phyloP scores from a whole-genome alignment of 2,888 invertebrate species.

The Ypsolopha scabrella region DNA sequence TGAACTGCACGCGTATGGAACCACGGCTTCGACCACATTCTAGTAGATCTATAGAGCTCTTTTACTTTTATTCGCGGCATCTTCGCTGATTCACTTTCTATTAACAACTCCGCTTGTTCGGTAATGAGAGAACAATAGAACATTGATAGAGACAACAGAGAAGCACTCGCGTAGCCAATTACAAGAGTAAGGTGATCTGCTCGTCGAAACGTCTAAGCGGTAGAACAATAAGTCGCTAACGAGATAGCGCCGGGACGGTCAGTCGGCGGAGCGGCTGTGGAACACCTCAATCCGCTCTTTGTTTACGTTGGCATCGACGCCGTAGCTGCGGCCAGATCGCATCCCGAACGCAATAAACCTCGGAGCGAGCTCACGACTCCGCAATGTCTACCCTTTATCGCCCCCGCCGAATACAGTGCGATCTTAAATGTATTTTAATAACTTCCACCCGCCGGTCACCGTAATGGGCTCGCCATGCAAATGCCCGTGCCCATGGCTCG shows the following conservation, averaged over 20 bases:
- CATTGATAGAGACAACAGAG: conserved; percentile 16
- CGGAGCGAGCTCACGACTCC: conserved; percentile 56
- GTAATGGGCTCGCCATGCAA: conserved; percentile 62
- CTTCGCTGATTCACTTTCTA: conserved; percentile 10
- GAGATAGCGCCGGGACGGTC: conserved; percentile 34
- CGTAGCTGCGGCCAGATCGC: conserved; percentile 39
- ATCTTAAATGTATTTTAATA: conserved; percentile 66
- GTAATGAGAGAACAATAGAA: conserved; percentile 9
- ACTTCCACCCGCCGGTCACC: conserved; percentile 51
- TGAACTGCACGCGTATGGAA: conserved; percentile 22
- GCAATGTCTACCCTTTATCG: conserved; percentile 59
- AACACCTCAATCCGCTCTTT: conserved; percentile 55
- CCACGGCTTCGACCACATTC: conserved; percentile 10
- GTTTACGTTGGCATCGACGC: conserved; percentile 45
- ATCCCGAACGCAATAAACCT: conserved; percentile 62
- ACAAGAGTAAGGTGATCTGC: conserved; percentile 17
- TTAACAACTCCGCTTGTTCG: not conserved
- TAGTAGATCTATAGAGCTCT: not conserved
- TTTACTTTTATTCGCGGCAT: conserved; percentile 5
- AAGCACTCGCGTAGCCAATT: conserved; percentile 21
- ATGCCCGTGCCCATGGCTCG: conserved; percentile 37
- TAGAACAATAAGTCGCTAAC: conserved; percentile 43
- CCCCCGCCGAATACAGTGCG: conserved; percentile 44
- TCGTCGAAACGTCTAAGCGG: conserved; percentile 17
- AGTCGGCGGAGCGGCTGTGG: conserved; percentile 20